Evolutionary conservation across 2,797 vertebrate species (phyloP).

Genomic region (Threskiornis aethiopicus): DNA sequence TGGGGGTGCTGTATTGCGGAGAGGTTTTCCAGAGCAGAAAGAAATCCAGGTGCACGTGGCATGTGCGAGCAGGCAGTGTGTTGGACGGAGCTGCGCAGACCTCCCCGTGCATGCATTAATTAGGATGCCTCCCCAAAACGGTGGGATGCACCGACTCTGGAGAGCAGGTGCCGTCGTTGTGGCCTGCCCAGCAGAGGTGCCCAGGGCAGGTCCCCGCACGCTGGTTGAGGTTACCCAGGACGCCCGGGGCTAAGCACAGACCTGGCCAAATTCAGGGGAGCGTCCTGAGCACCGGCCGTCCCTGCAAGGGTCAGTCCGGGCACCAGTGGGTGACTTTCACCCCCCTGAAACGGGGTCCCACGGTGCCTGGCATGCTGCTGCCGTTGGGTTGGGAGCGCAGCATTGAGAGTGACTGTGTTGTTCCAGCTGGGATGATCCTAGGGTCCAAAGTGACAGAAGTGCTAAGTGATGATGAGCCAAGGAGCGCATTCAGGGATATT

Average conservation of each 20-base stretch:
- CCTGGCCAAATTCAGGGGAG: neutral
- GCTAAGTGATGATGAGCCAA: neutral
- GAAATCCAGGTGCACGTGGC: neutral
- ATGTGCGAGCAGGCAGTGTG: rapidly evolving
- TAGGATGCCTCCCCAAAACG: rapidly evolving
- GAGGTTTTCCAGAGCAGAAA: neutral
- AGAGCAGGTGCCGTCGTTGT: rapidly evolving
- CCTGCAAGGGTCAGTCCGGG: too few relatives aligned
- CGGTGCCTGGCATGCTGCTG: rapidly evolving
- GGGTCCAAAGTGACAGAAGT: neutral
- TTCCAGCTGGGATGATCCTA: neutral
- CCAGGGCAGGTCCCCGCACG: rapidly evolving
- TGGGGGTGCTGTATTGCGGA: rapidly evolving
- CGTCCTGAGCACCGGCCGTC: rapidly evolving
- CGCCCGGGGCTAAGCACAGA: too few relatives aligned
- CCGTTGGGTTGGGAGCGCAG: neutral
- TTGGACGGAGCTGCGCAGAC: neutral
- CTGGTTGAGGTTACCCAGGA: neutral
- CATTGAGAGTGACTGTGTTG: too few relatives aligned
- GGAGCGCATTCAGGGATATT: rapidly evolving
- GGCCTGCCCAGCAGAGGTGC: neutral
- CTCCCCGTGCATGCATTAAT: rapidly evolving
- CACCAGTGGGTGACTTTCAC: neutral
- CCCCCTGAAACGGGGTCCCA: neutral
- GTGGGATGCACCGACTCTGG: rapidly evolving